phyloP scores from a whole-genome alignment of 2,888 invertebrate species.

The Scaeva pyrastri region DNA sequence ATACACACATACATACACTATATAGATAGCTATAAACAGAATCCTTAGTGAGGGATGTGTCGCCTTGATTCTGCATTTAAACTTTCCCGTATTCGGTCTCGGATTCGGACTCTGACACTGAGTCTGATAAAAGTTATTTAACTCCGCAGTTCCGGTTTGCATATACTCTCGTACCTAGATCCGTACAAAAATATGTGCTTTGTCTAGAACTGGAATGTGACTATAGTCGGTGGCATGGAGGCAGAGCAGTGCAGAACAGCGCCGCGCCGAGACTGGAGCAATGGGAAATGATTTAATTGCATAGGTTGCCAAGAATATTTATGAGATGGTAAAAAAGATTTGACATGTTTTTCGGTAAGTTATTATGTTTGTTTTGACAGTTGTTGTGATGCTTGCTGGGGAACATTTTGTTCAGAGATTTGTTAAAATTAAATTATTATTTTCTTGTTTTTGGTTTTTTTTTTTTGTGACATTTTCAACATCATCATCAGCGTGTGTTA shows the following conservation, averaged over 20 bases:
- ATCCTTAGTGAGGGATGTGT: conserved; percentile 31
- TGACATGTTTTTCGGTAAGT: conserved; percentile 19
- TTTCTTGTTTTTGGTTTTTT: background rate
- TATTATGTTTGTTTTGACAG: conserved; percentile 30
- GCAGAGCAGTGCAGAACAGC: background rate
- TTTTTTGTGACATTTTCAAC: background rate
- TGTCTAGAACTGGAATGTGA: background rate
- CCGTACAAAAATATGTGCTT: too few species aligned
- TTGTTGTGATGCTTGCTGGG: background rate
- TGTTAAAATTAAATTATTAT: conserved; percentile 8
- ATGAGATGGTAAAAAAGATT: conserved; percentile 20
- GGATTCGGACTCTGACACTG: background rate
- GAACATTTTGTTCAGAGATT: background rate
- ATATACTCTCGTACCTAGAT: conserved; percentile 3
- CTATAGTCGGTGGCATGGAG: background rate
- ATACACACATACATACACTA: background rate
- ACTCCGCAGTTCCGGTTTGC: conserved; percentile 46
- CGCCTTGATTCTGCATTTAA: conserved; percentile 36
- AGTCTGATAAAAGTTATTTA: conserved; percentile 36
- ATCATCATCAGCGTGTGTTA: background rate
- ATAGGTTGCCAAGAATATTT: conserved; percentile 42
- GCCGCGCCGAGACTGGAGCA: conserved; percentile 1
- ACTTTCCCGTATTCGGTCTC: background rate
- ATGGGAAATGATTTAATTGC: conserved; percentile 57
- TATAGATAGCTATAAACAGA: background rate